These are phyloP conservation scores for Girardia tigrina DNA, from an alignment of 2,888 invertebrate species.

Conservation along the genomic window DNA sequence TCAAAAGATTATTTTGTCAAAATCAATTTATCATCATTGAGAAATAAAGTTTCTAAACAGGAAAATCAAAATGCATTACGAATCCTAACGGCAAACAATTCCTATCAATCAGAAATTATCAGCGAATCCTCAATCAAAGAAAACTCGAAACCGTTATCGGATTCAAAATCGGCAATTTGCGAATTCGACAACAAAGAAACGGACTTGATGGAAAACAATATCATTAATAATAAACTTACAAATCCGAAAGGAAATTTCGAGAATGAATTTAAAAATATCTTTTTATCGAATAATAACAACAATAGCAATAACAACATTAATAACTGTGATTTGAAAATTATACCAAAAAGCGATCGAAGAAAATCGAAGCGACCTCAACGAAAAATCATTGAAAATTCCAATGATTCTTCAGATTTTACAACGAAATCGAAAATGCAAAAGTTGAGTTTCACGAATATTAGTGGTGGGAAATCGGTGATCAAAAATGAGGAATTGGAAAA, in stretches of 20 bases:
- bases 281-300: neutral
- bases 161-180: neutral
- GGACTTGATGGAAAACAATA: neutral
- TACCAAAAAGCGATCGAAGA: neutral
- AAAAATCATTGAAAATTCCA: neutral
- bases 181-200: neutral
- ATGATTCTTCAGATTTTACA: neutral
- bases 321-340: neutral
- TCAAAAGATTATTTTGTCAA: conserved; percentile 18
- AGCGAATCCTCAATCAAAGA: neutral
- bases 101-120: neutral
- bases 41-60: neutral
- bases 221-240: conserved; percentile 23
- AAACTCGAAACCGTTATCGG: neutral
- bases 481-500: neutral
- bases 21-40: neutral
- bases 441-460: neutral
- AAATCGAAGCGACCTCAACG: conserved; percentile 17
- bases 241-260: conserved; percentile 26
- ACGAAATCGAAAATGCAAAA: neutral
- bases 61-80: neutral
- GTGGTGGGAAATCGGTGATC: neutral
- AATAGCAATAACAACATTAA: neutral
- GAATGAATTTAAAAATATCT: conserved; percentile 27
- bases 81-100: neutral